Evolutionary conservation across 2,797 vertebrate genomes (phyloP), one percentile per base, ranked within the genome.

Genomic region (Nannoperca australis): DNA sequence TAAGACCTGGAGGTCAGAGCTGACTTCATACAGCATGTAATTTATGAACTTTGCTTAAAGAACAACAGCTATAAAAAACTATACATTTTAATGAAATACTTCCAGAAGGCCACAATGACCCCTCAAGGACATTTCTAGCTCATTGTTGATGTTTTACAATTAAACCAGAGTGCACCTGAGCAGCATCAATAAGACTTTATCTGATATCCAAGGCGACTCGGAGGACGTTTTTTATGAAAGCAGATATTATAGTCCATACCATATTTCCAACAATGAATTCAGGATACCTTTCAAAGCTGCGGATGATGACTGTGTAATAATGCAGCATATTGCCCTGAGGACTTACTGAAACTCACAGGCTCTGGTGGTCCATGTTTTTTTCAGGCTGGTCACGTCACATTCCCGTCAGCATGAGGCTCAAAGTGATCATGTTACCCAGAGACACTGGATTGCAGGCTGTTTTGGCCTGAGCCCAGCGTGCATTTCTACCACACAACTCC

Each of bases 391-490:
- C 70, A 70, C 45, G 1, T 85, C 84, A 73, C 73, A 63, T 54
- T 76, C 63, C 76, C 22, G 20, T 70, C 51, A 69, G 58, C 1
- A 13, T 7, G 40, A 68, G 51, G 20, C 62, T 59, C n/a, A 36
- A 79, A 67, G 86, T 74, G 8, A 68, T 69, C 34, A 0, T 56
- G 89, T 82, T 76, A 68, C 85, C 55, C 14, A 24, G 87, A 86
- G 84, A 89, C 87, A 12, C 2, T 59, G 77, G 74, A 78, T 58
- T 63, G 78, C 42, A 22, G 58, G 22, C 66, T 66, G 53, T 63
- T 76, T 34, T 59, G 64, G 74, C 69, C 27, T 18, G 55, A 73
- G 40, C 68, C 47, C 72, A 60, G 65, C 24, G 18, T 54, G 70
- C 45, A 30, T 75, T 50, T 73, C 34, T 58, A 34, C 42, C 47